Evolutionary conservation across 1,140 invertebrate genomes (phyloP), one percentile per base, ranked within the genome.

Genomic region (Sogatella furcifera): DNA sequence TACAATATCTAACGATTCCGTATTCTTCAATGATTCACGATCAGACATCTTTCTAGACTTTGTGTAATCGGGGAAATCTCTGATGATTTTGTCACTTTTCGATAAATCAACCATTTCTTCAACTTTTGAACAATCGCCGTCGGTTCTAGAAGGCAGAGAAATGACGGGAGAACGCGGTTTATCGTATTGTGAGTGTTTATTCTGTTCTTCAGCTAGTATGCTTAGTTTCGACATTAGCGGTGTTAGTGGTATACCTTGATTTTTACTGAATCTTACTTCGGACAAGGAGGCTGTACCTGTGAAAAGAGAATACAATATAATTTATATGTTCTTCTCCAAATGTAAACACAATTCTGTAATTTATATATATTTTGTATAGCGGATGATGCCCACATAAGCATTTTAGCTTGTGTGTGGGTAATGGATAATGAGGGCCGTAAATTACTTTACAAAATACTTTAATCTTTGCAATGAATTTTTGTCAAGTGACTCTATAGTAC

Each of bases 171-270:
- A 54, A 5, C 11, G 9, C 14, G 34, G 5, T 13, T 38, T n/a
- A n/a, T 38, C 34, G 9, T 8, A 38, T 1, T 38, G 46, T 1
- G 15, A 49, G 6, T 54, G 52, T 14, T 19, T 6, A 13, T 46
- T 62, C 15, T 63, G 63, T 56, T 84, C 86, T 24, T 81, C 74
- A 3, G 84, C 85, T 24, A 89, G 68, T 31, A 88, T 76, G 66
- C 84, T 88, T 13, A 90, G 71, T 70, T 89, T 90, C 4, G 86
- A 86, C 86, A 90, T 88, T 6, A 90, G 69, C 0, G 88, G 88
- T 0, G 88, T 90, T 41, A 69, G 55, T 1, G 67, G 63, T 5
- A 66, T 55, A 9, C 57, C 44, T 34, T 59, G 60, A 44, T 46
- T 61, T n/a, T 38, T 55, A 13, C 38, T 55, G 15, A 38, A 42